Base-by-base conservation (phyloP, 2,113 vertebrate genomes). In the Strix uralensis region DNA sequence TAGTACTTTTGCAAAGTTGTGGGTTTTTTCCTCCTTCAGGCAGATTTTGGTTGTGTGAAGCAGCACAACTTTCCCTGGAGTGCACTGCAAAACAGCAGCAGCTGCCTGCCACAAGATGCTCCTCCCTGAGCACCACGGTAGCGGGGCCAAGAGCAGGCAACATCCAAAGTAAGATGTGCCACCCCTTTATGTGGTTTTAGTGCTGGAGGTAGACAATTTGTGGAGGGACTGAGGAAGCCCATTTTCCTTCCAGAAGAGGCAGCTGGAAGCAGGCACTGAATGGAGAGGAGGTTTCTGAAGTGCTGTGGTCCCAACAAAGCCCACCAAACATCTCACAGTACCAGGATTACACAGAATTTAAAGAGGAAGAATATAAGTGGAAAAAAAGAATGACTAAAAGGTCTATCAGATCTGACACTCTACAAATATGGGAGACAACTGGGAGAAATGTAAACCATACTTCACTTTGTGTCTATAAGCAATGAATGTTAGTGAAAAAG, bases 51-150 rank as follows among this genome's bases (percentile, higher is more conserved):
- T 81, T 79, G 65, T 54, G 52, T 61, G 86, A 79, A 88, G 59
- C 72, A 59, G 66, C 61, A 42, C 13, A 11, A 2, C 22, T 63
- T 59, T 16, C 55, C 77, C 80, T 29, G 72, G 46, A 63, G 47
- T 2, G 11, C 8, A 0, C 15, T 22, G 73, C n/a, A 51, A 40
- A 93, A 30, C 22, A 52, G 58, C 49, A 72, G 70, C 6, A 0
- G 38, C 42, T 0, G 1, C 58, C 52, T 36, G 67, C 49, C 15
- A 2, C 2, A 9, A 34, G 75, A 71, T 71, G 51, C 15, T 81
- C 2, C 65, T 84, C 38, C 23, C 13, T 0, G 18, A 46, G 69
- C 55, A 13, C 2, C 2, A 2, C 2, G 0, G 2, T 67, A 59
- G 67, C 5, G 9, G 38, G 46, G 73, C 23, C 63, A 88, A 84